phyloP scores from a whole-genome alignment of 1,140 invertebrate species.

The Oryctes rhinoceros region DNA sequence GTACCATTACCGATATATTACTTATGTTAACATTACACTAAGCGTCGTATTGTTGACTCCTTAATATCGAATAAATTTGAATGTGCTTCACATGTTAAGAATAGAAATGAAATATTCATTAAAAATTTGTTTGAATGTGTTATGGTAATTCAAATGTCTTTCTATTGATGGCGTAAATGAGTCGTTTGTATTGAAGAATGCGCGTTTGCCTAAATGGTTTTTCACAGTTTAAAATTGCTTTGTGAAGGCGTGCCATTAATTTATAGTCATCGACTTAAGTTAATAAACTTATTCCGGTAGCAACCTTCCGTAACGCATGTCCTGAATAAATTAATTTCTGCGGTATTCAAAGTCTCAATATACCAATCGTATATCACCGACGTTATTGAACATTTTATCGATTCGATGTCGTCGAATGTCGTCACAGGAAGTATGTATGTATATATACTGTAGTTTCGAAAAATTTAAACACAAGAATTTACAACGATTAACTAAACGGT shows the following conservation, averaged over 20 bases:
- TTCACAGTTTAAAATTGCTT: not conserved
- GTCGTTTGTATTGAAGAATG: not conserved
- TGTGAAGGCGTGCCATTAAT: not conserved
- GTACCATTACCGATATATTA: not conserved
- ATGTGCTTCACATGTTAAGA: not conserved
- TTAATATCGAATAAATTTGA: not conserved
- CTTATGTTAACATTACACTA: not conserved
- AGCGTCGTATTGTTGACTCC: not conserved
- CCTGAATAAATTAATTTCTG: no score
- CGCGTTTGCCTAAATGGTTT: not conserved
- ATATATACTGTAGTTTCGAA: no score
- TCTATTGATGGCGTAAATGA: not conserved
- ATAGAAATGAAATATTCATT: not conserved
- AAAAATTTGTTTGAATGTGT: not conserved
- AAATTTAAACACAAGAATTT: no score
- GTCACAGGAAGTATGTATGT: not conserved
- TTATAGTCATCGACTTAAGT: not conserved
- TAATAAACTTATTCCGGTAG: no score
- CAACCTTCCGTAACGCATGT: no score
- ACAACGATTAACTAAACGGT: not conserved
- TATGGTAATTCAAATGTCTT: not conserved
- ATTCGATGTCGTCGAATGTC: not conserved
- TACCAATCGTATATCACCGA: no score
- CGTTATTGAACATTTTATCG: no score
- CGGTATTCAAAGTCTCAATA: no score